Evolutionary conservation across 2,113 vertebrate species (phyloP).

Genomic region (Fregetta grallaria): DNA sequence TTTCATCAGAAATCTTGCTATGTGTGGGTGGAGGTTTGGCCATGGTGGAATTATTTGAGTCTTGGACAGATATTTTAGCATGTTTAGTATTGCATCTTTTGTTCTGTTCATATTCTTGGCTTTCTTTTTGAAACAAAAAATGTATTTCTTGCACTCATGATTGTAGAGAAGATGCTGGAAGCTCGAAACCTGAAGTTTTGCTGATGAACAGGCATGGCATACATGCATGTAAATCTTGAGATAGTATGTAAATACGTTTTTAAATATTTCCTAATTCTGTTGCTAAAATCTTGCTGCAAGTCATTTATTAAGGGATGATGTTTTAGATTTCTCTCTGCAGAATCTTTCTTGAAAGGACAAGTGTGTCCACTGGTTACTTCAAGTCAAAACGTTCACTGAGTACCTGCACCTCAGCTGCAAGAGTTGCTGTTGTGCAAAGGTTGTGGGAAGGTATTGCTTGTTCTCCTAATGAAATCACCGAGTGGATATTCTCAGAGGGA

Average conservation of each 20-base stretch:
- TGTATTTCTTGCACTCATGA: background rate
- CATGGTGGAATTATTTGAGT: background rate
- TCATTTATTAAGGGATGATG: background rate
- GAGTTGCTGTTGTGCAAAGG: background rate
- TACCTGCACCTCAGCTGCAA: background rate
- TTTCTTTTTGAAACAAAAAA: background rate
- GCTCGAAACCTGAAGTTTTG: background rate
- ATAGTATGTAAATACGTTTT: background rate
- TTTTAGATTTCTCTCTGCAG: background rate
- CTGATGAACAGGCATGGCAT: background rate
- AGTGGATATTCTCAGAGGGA: background rate
- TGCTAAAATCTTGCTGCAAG: background rate
- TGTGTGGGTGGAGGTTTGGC: background rate
- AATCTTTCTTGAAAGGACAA: background rate
- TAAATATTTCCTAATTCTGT: background rate
- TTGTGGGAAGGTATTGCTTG: background rate
- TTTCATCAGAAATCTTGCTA: background rate
- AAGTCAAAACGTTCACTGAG: background rate
- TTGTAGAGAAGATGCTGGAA: background rate
- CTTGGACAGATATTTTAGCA: background rate
- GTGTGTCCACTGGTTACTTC: rapidly evolving
- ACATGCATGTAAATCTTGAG: background rate
- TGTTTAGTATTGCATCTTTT: background rate
- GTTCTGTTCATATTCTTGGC: background rate
- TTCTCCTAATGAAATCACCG: background rate